Base-by-base conservation (phyloP, 2,113 vertebrate genomes). In the Anguilla japonica region DNA sequence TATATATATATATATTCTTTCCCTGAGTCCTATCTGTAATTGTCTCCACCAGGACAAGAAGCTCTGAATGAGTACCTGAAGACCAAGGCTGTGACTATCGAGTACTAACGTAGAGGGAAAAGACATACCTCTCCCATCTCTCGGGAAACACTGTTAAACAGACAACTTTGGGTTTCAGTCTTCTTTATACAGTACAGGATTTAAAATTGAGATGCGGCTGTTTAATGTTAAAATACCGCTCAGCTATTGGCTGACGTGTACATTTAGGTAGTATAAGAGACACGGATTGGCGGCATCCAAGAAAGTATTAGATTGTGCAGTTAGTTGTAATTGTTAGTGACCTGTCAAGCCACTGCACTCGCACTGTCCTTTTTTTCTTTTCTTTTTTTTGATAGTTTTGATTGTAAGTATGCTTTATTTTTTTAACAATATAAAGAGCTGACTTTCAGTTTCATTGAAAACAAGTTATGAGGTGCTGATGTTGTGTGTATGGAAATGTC, bases 1-100 rank as follows among this genome's bases (percentile, higher is more conserved):
- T 3, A 39, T 26, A 26, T 67, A 1, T 16, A 43, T 41, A 1
- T 63, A 8, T 60, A 6, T 34, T 0, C 16, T 89, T 34, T 57
- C 26, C 40, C 26, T 81, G 20, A 13, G 18, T 78, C 9, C 26
- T 90, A 34, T 87, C 9, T 81, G 8, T 85, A 41, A 9, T 29
- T 87, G 15, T 82, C 14, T 89, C 71, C 92, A 91, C 86, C 94
- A 98, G 97, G 97, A 88, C 95, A 97, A 93, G 97, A 96, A 0
- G 97, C 97, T 86, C 93, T 98, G n/a, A 97, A 96, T 0, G 97
- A 98, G 91, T 98, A 98, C 91, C 94, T 97, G 90, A 96, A 95
- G 91, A 94, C 96, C 29, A 98, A 98, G 92, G 94, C 96, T 0
- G 94, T 98, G 18, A 98, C 97, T 81, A 95, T 97, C 0, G 97